phyloP scores from a whole-genome alignment of 2,113 vertebrate species.

The Nycticebus coucang region DNA sequence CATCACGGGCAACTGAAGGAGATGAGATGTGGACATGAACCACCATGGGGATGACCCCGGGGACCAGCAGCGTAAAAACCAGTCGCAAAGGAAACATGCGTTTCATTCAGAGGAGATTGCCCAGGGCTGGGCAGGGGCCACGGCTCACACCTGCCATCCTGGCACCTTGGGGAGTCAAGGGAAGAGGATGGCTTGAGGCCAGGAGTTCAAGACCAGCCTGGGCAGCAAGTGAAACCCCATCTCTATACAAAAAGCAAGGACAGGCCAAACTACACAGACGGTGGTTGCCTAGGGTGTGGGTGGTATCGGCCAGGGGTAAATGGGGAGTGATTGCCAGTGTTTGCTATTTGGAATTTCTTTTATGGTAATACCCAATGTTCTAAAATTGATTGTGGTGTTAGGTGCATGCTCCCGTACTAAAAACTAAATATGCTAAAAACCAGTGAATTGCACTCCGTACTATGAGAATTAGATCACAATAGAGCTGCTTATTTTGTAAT shows the following conservation, averaged over 20 bases:
- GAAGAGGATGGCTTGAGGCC: no score
- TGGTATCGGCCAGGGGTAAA: not conserved
- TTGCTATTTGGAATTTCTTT: not conserved
- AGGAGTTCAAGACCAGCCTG: no score
- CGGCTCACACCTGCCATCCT: no score
- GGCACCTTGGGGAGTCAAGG: no score
- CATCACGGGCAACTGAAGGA: not conserved
- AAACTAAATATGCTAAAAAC: slow-evolving; percentile 16
- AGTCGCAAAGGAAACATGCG: not conserved
- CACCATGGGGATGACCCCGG: not conserved
- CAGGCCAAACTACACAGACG: not conserved
- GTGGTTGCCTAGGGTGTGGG: not conserved
- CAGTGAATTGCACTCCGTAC: not conserved
- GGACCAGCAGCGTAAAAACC: not conserved
- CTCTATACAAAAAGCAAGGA: not conserved
- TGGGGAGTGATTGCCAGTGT: not conserved
- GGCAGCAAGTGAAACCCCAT: no score
- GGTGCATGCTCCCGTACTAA: not conserved
- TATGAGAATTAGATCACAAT: not conserved
- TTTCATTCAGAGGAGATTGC: not conserved
- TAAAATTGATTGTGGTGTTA: not conserved
- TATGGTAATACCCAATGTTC: not conserved
- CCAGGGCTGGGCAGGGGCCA: no score
- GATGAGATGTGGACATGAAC: not conserved
- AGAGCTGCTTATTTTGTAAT: not conserved